A percentile compares a stretch with the other conserved stretches of the same genome.
Evolutionary conservation across 92 coral and sea anemone species (phyloP).

Genomic region (Palythoa caribaeorum): DNA sequence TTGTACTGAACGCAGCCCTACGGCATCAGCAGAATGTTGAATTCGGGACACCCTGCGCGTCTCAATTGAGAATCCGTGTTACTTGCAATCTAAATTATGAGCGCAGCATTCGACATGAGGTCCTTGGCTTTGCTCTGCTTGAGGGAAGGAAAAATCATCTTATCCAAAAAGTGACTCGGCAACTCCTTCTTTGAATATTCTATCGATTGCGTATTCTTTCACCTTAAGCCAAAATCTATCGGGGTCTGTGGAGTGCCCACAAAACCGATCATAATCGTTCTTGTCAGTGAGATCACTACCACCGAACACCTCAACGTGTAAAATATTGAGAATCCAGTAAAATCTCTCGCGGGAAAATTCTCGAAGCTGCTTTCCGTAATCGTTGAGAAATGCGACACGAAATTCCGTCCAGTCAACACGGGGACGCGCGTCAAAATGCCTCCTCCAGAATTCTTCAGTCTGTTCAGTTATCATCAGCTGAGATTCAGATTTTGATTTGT

Average conservation of each 20-base stretch:
- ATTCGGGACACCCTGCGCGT: no score
- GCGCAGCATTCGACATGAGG: no score
- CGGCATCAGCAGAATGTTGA: no score
- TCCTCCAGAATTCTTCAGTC: conserved; percentile 27
- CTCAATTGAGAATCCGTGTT: no score
- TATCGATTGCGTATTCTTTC: conserved; percentile 38
- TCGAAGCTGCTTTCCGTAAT: conserved; percentile 35
- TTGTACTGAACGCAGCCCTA: no score
- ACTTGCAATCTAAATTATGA: no score
- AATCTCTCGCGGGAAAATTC: conserved; percentile 40
- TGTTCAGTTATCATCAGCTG: not conserved
- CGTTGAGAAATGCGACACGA: conserved; percentile 42
- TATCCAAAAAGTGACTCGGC: conserved; percentile 42
- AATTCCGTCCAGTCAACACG: conserved; percentile 39
- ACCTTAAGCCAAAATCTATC: conserved; percentile 41
- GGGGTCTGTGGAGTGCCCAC: conserved; percentile 22
- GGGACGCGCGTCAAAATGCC: conserved; percentile 23
- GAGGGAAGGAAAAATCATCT: not conserved
- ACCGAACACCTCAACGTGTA: conserved; percentile 38
- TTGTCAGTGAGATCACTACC: conserved; percentile 28
- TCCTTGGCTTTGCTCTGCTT: no score
- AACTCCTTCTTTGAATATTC: conserved; percentile 46
- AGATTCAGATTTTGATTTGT: conserved; percentile 28
- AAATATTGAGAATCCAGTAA: conserved; percentile 38
- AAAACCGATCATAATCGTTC: conserved; percentile 9